Evolutionary conservation across 1,140 invertebrate genomes (phyloP).

Genomic region (Pygmarrhopalites habei): DNA sequence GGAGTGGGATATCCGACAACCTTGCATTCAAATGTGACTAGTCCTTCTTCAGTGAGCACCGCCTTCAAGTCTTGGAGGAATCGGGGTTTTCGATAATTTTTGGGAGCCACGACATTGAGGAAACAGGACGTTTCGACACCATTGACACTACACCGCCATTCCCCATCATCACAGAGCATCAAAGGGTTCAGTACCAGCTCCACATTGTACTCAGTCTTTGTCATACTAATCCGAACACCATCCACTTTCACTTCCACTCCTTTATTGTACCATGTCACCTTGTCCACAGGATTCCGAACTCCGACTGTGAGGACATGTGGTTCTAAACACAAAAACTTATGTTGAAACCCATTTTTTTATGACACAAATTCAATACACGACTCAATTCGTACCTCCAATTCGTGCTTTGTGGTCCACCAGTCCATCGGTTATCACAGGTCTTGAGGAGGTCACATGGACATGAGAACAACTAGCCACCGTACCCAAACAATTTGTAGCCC

Average conservation of each 20-base stretch:
- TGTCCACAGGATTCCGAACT: conserved; percentile 11
- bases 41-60: conserved; percentile 77
- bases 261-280: conserved; percentile 22
- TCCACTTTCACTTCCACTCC: conserved; percentile 6
- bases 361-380: too few species aligned
- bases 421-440: conserved; percentile 20
- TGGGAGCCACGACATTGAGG: conserved; percentile 54
- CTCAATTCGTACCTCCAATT: too few species aligned
- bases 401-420: conserved; percentile 28
- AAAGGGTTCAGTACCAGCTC: conserved; percentile 50
- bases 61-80: conserved; percentile 84
- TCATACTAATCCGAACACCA: neutral
- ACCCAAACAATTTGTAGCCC: conserved; percentile 77
- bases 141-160: conserved; percentile 53
- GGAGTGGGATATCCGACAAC: conserved; percentile 66
- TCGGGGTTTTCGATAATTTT: conserved; percentile 76
- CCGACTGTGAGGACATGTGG: conserved; percentile 10
- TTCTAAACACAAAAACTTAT: too few species aligned
- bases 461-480: conserved; percentile 69
- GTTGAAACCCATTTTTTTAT: too few species aligned
- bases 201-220: conserved; percentile 50
- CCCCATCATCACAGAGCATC: conserved; percentile 71
- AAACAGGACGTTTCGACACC: conserved; percentile 13
- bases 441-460: conserved; percentile 61
- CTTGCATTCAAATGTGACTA: conserved; percentile 87